Evolutionary conservation across 2,888 invertebrate genomes (phyloP), one percentile per base, ranked within the genome.

Genomic region (Leucophenga maculata): DNA sequence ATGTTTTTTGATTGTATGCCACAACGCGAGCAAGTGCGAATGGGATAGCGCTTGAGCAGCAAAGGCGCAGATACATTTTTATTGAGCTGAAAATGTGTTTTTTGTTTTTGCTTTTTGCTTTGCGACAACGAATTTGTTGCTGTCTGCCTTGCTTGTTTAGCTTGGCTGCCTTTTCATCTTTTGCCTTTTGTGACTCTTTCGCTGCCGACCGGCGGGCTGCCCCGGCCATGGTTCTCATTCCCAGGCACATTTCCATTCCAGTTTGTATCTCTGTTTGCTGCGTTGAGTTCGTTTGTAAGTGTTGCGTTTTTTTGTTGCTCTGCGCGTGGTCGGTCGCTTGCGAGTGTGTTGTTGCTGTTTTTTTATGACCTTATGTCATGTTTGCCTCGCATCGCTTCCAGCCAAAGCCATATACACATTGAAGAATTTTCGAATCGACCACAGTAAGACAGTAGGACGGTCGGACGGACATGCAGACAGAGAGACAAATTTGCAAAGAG

Each of bases 281-380:
- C 39, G 39, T 39, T 39, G 71, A 72, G 75, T 69, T 69, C 65
- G 50, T 72, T 69, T 71, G 62, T 55, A 60, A 65, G 68, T n/a
- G 39, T 22, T 48, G 65, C 66, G 64, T 67, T 52, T 69, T 50
- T 50, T 50, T 65, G 16, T 32, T 70, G 68, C 69, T 71, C 65
- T 72, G 60, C 64, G 16, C 55, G 31, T 32, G 20, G 14, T 64
- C 50, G 22, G 55, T 67, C 50, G 62, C 76, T 54, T 72, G 68
- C 71, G 54, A 70, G 32, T 32, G 39, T 16, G 39, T 20, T 64
- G 62, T 67, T 68, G 73, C 74, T 71, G 74, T 72, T 66, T 65
- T 68, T 67, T 54, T 83, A 85, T 78, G 85, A 77, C 77, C 78
- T 83, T 78, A 71, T 75, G 71, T 72, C 72, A 72, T 68, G 73